A percentile compares a stretch with the other conserved stretches of the same genome.
Conservation (phyloP, 2,888 invertebrate species). For the Listrodromus nycthemerus region DNA sequence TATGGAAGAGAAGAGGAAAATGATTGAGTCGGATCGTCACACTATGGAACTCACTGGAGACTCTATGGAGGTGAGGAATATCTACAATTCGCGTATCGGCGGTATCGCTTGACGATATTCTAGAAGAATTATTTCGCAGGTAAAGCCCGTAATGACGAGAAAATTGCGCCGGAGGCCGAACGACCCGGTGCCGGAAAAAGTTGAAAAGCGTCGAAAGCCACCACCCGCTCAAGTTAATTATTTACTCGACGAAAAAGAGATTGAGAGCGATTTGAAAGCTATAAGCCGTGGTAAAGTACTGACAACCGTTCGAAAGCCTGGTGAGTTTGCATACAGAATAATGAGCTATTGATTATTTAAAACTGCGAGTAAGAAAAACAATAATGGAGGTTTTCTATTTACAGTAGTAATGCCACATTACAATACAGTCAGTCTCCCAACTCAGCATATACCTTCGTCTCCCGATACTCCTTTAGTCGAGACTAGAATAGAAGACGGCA, state of each 20-base stretch:
- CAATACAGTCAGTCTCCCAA: conserved; percentile 78
- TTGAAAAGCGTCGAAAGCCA: conserved; percentile 94
- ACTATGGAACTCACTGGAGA: conserved; percentile 96
- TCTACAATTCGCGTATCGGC: not conserved
- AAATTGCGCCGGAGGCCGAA: conserved; percentile 96
- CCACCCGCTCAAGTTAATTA: conserved; percentile 94
- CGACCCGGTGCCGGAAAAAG: conserved; percentile 95
- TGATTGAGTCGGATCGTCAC: conserved; percentile 94
- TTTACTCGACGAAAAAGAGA: conserved; percentile 94
- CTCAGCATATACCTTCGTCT: conserved; percentile 82
- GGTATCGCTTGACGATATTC: not conserved
- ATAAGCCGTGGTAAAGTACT: conserved; percentile 88
- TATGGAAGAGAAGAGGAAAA: conserved; percentile 95
- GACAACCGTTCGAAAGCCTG: conserved; percentile 86
- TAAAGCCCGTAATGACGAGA: conserved; percentile 98
- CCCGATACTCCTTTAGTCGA: conserved; percentile 87
- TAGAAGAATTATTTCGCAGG: conserved; percentile 82
- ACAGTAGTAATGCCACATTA: conserved; percentile 80
- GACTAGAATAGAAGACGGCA: conserved; percentile 97
- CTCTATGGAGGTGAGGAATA: conserved; percentile 89
- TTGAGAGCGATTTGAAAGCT: conserved; percentile 93
- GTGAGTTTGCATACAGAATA: conserved; percentile 71
- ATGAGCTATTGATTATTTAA: conserved; percentile 3
- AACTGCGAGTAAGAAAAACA: conserved; percentile 28
- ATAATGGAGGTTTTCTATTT: conserved; percentile 69